Evolutionary conservation across 2,113 vertebrate species (phyloP), one percentile per base, ranked within the genome.

Genomic region (Tautogolabrus adspersus): DNA sequence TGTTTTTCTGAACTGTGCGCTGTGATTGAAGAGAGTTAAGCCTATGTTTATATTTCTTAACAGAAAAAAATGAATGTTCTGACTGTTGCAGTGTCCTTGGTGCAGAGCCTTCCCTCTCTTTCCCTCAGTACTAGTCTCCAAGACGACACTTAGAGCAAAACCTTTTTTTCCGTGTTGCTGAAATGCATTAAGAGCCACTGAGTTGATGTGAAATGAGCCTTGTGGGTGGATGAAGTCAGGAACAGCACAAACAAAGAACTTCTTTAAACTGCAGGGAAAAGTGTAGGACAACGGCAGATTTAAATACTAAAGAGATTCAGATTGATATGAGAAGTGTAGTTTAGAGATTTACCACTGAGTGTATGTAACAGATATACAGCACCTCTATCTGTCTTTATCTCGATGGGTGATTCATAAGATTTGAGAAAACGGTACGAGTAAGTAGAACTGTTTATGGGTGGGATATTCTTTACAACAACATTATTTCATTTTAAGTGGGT

Each of bases 201-300:
- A 78, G 72, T 59, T 58, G 19, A 87, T 56, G 77, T 76, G 77
- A 83, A 83, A 87, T 75, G 62, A 85, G 62, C 59, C 62, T 81
- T 42, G 86, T 83, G 72, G 84, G 80, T 70, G 77, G 74, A 64
- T 81, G 1, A 37, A 85, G 63, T 79, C 67, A 83, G 81, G 76
- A 64, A 69, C 67, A 26, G 79, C 55, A 78, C 60, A 23, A 0
- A 52, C 19, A n/a, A 6, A n/a, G 47, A 49, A 49, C 6, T 19
- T 49, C 18, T 16, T 49, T 18, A 7, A 8, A 42, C 40, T 42
- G 44, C 30, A 34, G 30, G 30, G 16, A 15, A 47, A 66, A 70
- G 1, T 69, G 66, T 34, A 19, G n/a, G 12, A 61, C 1, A 19
- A 54, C 18, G 21, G 56, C 46, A 56, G 12, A 37, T 26, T 55